These are phyloP conservation scores for Amphipoea oculea DNA, from an alignment of 2,888 invertebrate genomes.

Conservation along the genomic window DNA sequence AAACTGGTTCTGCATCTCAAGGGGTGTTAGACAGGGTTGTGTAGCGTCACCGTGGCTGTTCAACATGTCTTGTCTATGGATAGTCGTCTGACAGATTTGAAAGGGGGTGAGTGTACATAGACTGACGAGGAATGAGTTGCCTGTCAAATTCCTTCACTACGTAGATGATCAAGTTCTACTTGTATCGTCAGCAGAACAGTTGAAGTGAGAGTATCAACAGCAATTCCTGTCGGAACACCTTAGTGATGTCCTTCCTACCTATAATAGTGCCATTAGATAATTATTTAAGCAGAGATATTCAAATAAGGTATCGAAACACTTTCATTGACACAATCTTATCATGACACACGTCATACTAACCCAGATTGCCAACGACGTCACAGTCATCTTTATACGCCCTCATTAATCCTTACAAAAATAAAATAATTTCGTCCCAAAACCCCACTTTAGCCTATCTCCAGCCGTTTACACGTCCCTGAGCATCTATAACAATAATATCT, in stretches of 20 bases:
- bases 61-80: neutral
- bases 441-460: constrained; percentile 41
- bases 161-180: neutral
- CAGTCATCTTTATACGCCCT: constrained; percentile 16
- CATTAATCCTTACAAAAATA: constrained; percentile 36
- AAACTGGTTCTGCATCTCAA: neutral
- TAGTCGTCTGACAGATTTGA: too few relatives aligned
- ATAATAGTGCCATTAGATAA: neutral
- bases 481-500: constrained; percentile 59
- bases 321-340: neutral
- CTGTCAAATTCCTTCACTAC: neutral
- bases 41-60: neutral
- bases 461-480: constrained; percentile 59
- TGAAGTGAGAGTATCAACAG: neutral
- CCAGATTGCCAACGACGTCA: constrained; percentile 6
- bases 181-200: neutral
- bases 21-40: neutral
- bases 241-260: neutral
- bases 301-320: neutral
- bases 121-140: neutral
- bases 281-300: neutral
- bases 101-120: neutral
- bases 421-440: constrained; percentile 31
- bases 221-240: neutral
- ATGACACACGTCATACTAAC: neutral